Percentiles rank a stretch among this genome's conserved stretches.
These are phyloP conservation scores for Lethrus apterus DNA, from an alignment of 1,140 invertebrate species.

Conservation along the genomic window DNA sequence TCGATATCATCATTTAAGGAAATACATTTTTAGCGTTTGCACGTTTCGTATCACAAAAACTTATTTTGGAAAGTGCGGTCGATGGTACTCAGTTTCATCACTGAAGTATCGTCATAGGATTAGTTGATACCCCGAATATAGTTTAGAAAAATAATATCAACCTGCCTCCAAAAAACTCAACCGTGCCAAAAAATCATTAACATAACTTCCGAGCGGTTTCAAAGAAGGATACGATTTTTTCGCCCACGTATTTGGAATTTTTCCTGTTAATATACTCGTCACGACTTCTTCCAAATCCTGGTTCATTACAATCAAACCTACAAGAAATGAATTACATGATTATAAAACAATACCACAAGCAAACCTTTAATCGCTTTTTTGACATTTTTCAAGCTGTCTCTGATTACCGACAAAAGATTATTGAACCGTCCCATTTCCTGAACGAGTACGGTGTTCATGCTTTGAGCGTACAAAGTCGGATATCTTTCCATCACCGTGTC, in stretches of 20 bases:
- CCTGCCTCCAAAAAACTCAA: slow-evolving; percentile 75
- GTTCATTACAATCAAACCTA: slow-evolving; percentile 77
- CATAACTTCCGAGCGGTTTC: slow-evolving; percentile 85
- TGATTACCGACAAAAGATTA: slow-evolving; percentile 64
- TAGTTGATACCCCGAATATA: too few relatives aligned
- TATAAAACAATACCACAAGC: slow-evolving; percentile 19
- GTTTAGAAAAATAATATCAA: too few relatives aligned
- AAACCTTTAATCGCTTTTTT: slow-evolving; percentile 80
- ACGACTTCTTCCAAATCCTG: slow-evolving; percentile 81
- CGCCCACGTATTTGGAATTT: slow-evolving; percentile 78
- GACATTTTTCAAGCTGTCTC: slow-evolving; percentile 70
- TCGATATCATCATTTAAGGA: too few relatives aligned
- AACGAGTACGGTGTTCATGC: slow-evolving; percentile 87
- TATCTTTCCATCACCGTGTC: slow-evolving; percentile 61
- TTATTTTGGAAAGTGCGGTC: neutral
- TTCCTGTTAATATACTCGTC: slow-evolving; percentile 72
- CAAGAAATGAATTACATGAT: slow-evolving; percentile 8
- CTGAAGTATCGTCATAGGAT: too few relatives aligned
- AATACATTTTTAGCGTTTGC: too few relatives aligned
- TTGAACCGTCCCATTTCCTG: slow-evolving; percentile 93
- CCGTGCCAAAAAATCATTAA: slow-evolving; percentile 78
- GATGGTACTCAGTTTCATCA: neutral
- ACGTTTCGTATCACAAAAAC: too few relatives aligned
- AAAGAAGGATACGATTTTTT: slow-evolving; percentile 85
- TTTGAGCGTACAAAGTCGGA: slow-evolving; percentile 74